Evolutionary conservation across 2,888 invertebrate genomes (phyloP), one percentile per base, ranked within the genome.

Genomic region (Lathronympha strigana): DNA sequence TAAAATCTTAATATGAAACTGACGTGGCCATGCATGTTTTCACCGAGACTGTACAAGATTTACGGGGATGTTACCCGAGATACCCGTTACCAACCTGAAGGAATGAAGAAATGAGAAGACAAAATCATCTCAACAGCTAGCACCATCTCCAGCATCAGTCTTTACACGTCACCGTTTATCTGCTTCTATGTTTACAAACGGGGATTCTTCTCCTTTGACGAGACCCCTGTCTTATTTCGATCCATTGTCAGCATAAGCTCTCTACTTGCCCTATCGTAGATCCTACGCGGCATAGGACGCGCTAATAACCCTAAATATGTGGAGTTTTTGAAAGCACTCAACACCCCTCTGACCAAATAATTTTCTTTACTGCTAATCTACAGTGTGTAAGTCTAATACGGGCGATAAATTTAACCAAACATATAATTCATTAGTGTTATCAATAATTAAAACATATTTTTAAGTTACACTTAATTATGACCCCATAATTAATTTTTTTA

Each of bases 111-210:
- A 86, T 94, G 94, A 93, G 95, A 96, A 33, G 95, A 97, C 76
- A 94, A 94, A 81, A 88, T 96, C 21, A 93, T 97, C 36, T 92
- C 93, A 70, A 93, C 94, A 40, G 83, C 83, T 0, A 75, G 72
- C 43, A 76, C 80, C 28, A 90, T 96, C 75, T 94, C 95, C 93
- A 95, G 94, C 69, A 90, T 96, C 62, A 93, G 95, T 9, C 82
- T 95, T 25, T 97, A 96, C 79, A 93, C 96, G 13, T 95, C 96
- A 38, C 97, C 97, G 3, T 86, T 96, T 58, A 88, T 97, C 67
- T 93, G 94, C n/a, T 93, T 94, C 76, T 94, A 95, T 72, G 86
- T 96, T 47, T 95, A 95, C 80, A 94, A 94, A 67, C 93, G 94
- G 71, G 95, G 83, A 0, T 79, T 82, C 57, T 79, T 80, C 38